Evolutionary conservation across 64 coral and sea anemone genomes (phyloP).

Genomic region (Trachythela sp.): DNA sequence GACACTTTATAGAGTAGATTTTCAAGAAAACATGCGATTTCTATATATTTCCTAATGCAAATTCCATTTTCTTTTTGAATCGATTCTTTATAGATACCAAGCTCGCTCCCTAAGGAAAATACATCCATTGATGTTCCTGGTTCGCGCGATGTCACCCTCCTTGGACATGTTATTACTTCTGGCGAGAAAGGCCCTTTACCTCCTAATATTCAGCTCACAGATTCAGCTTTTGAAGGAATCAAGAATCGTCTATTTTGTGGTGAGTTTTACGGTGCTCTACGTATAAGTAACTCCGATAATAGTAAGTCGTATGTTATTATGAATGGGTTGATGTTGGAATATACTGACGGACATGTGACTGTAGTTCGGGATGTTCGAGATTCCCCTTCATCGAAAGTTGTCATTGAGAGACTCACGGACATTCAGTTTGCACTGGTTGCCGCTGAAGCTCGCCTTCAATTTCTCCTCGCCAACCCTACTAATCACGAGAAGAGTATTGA

Average conservation of each 20-base stretch:
- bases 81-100: too few relatives aligned
- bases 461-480: constrained; percentile 1
- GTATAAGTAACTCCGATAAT: neutral
- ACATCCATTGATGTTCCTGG: constrained; percentile 22
- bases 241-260: neutral
- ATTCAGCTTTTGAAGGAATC: constrained; percentile 4
- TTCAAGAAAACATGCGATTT: too few relatives aligned
- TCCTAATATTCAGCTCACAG: neutral
- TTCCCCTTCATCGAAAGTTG: neutral
- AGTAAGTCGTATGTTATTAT: constrained; percentile 15
- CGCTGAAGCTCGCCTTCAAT: constrained; percentile 24
- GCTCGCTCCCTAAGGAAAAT: too few relatives aligned
- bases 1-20: too few relatives aligned
- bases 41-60: too few relatives aligned
- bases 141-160: neutral
- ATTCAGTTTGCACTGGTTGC: constrained; percentile 8
- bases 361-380: neutral
- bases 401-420: constrained; percentile 1
- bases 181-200: neutral
- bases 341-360: neutral
- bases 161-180: neutral
- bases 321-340: constrained; percentile 9
- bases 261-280: constrained; percentile 23
- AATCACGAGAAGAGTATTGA: neutral
- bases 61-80: too few relatives aligned